Conservation (phyloP, 2,888 invertebrate genomes). For the Patella caerulea region DNA sequence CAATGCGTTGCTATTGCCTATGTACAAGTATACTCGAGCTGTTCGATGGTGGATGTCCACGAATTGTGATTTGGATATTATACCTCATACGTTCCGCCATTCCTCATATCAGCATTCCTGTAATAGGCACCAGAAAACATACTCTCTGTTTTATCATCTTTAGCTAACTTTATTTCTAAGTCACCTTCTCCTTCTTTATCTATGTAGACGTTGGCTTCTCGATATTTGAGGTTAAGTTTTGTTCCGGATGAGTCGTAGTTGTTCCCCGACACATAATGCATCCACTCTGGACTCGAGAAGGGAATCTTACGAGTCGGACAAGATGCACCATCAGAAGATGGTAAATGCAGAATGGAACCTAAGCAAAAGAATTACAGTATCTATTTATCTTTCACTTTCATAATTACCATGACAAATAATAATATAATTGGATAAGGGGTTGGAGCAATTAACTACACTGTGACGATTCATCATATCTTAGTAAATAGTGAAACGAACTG, state of each 20-base stretch:
- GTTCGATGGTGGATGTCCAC: too few species aligned
- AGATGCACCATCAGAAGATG: slow-evolving; percentile 28
- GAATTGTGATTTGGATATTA: too few species aligned
- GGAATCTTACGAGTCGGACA: slow-evolving; percentile 31
- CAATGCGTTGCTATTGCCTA: too few species aligned
- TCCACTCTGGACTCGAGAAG: slow-evolving; percentile 23
- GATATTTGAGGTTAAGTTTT: slow-evolving; percentile 19
- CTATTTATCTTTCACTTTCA: too few species aligned
- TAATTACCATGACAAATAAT: too few species aligned
- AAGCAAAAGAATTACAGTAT: not conserved
- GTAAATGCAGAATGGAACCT: slow-evolving; percentile 34
- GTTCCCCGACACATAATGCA: not conserved
- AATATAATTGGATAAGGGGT: too few species aligned
- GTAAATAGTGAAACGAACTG: too few species aligned
- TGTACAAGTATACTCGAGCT: too few species aligned
- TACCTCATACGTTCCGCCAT: slow-evolving; percentile 30
- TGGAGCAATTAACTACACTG: too few species aligned
- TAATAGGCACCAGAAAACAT: slow-evolving; percentile 27
- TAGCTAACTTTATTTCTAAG: slow-evolving; percentile 16
- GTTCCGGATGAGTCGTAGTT: slow-evolving; percentile 22
- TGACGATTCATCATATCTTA: too few species aligned
- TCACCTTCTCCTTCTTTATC: slow-evolving; percentile 7
- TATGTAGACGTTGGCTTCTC: slow-evolving; percentile 16
- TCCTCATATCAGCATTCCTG: slow-evolving; percentile 25
- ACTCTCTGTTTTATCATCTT: slow-evolving; percentile 14